Evolutionary conservation across 1,140 invertebrate species (phyloP), one percentile per base, ranked within the genome.

Genomic region (Acromyrmex echinatior): DNA sequence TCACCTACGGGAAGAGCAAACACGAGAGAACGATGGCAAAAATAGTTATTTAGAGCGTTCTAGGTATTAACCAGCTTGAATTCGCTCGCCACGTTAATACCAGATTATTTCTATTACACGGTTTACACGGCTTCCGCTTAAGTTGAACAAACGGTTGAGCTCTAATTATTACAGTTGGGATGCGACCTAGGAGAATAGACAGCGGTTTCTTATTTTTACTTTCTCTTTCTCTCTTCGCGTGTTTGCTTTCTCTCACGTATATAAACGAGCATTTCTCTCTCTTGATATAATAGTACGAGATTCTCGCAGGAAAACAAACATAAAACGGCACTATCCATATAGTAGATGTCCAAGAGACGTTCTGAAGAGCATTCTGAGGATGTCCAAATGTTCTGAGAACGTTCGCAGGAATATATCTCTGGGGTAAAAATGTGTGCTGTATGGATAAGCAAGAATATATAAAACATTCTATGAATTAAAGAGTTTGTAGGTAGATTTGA

Each of bases 121-220:
- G 60, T 88, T 85, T 88, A 73, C 80, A 79, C 87, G 87, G 60
- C 45, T 63, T 39, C 45, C 63, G 87, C 84, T 86, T 86, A 89
- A 88, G 86, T 71, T 86, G 68, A 76, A 88, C 82, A 70, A 76
- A 84, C 65, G 66, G 58, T 89, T 74, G 74, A 60, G 87, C 87
- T 90, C 87, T 90, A 86, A 89, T 88, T 90, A 79, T 49, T 58
- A 60, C n/a, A 21, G 39, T 73, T 14, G 56, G 31, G 66, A 87
- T 87, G 71, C 49, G 68, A 65, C 45, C 49, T 58, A 51, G 21
- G 73, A 74, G 66, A 70, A 70, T 70, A 77, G 73, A 74, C 56
- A 87, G 28, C 53, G 51, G 58, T 51, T 71, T 76, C 71, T 76
- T 88, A 86, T 51, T 66, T 31, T 79, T 60, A 66, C 74, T 86